phyloP scores from a whole-genome alignment of 1,140 invertebrate genomes.

The Tribolium castaneum region DNA sequence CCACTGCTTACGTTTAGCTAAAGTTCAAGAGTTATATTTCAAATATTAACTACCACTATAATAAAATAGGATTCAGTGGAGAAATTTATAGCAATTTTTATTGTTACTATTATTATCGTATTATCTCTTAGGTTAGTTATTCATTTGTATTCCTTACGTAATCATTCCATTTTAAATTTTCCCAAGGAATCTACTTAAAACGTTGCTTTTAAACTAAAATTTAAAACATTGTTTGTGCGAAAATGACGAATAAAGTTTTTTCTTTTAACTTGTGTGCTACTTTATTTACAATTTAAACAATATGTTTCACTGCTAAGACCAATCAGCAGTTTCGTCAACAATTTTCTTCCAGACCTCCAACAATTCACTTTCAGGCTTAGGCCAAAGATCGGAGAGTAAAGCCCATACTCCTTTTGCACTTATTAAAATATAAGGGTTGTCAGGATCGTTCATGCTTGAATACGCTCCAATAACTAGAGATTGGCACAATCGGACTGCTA shows the following conservation, averaged over 20 bases:
- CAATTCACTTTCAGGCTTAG: conserved; percentile 65
- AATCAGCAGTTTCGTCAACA: conserved; percentile 52
- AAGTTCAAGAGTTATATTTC: conserved; percentile 28
- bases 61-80: conserved; percentile 29
- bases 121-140: conserved; percentile 3
- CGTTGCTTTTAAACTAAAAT: conserved; percentile 18
- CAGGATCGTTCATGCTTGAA: conserved; percentile 76
- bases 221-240: conserved; percentile 12
- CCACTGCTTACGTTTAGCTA: conserved; percentile 26
- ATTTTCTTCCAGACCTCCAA: conserved; percentile 66
- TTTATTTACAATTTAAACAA: not conserved
- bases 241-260: conserved; percentile 19
- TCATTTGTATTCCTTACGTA: conserved; percentile 1
- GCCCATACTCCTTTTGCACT: conserved; percentile 78
- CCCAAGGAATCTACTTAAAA: not conserved
- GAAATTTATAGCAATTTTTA: conserved; percentile 32
- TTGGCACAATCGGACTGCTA: conserved; percentile 82
- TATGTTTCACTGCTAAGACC: not conserved
- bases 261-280: not conserved
- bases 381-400: conserved; percentile 73
- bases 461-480: conserved; percentile 85
- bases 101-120: conserved; percentile 24
- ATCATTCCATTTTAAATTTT: conserved; percentile 24
- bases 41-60: conserved; percentile 30
- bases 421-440: conserved; percentile 80